phyloP scores from a whole-genome alignment of 2,113 vertebrate genomes.

The Trematocara macrostoma region DNA sequence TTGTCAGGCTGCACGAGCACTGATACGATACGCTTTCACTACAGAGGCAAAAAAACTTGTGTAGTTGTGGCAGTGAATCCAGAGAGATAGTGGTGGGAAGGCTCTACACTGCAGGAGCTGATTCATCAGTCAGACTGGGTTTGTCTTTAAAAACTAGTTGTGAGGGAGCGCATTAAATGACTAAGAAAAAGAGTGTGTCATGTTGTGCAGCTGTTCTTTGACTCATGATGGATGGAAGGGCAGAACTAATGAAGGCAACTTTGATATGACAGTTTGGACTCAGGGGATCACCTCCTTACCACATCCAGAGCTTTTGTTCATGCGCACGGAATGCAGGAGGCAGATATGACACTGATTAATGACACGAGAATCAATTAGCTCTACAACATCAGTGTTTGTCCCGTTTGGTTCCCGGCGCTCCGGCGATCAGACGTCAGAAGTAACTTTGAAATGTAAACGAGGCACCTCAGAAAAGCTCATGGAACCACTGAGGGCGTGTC shows the following conservation, averaged over 20 bases:
- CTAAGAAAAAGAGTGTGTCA: not conserved
- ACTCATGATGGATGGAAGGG: conserved; percentile 21
- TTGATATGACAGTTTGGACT: conserved; percentile 22
- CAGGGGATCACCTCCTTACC: not conserved
- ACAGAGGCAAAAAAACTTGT: not conserved
- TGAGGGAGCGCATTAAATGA: conserved; percentile 1
- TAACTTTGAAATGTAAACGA: conserved; percentile 44
- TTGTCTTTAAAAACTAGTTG: not conserved
- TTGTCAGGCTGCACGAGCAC: not conserved
- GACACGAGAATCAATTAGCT: conserved; percentile 41
- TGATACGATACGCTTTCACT: not conserved
- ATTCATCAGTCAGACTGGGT: conserved; percentile 15
- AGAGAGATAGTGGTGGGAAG: not conserved
- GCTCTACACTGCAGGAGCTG: not conserved
- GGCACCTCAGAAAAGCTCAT: not conserved
- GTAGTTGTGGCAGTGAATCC: not conserved
- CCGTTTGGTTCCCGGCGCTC: not conserved
- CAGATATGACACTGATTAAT: conserved; percentile 48
- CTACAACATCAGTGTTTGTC: conserved; percentile 8
- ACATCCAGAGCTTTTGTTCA: not conserved
- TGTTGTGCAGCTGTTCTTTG: not conserved
- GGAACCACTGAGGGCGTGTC: not conserved
- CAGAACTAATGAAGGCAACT: conserved; percentile 1
- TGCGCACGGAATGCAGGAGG: not conserved
- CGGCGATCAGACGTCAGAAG: conserved; percentile 8